A percentile compares a stretch with the other conserved stretches of the same genome.
phyloP scores from a whole-genome alignment of 2,797 vertebrate genomes.

The Threskiornis aethiopicus region DNA sequence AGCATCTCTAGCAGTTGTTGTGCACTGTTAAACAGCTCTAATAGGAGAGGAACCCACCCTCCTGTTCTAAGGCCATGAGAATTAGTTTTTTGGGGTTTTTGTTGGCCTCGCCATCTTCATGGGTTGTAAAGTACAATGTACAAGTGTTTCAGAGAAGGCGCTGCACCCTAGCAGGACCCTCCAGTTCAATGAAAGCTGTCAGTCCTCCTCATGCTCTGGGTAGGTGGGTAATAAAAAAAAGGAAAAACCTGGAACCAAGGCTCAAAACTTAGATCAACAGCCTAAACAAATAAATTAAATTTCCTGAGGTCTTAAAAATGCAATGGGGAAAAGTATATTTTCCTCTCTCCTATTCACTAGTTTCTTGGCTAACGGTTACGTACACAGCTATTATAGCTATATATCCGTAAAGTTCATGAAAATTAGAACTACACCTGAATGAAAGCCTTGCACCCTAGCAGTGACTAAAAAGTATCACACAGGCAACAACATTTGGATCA shows the following conservation, averaged over 20 bases:
- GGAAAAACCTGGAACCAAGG: neutral
- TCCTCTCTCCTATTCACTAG: neutral
- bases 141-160: neutral
- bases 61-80: neutral
- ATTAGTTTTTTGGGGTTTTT: neutral
- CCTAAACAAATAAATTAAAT: neutral
- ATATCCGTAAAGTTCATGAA: neutral
- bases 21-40: constrained; percentile 30
- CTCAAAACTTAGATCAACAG: neutral
- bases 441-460: neutral
- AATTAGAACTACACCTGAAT: neutral
- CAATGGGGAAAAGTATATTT: neutral
- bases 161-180: neutral
- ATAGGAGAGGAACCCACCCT: neutral
- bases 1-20: neutral
- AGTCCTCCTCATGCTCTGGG: neutral
- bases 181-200: constrained; percentile 38
- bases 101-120: neutral
- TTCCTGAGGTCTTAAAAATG: neutral
- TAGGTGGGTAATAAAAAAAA: neutral
- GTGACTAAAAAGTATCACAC: neutral
- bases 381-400: neutral
- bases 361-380: neutral
- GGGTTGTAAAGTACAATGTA: constrained; percentile 13
- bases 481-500: neutral